These are phyloP conservation scores for Catamblyrhynchus diadema DNA, from an alignment of 2,797 vertebrate species.

Conservation along the genomic window DNA sequence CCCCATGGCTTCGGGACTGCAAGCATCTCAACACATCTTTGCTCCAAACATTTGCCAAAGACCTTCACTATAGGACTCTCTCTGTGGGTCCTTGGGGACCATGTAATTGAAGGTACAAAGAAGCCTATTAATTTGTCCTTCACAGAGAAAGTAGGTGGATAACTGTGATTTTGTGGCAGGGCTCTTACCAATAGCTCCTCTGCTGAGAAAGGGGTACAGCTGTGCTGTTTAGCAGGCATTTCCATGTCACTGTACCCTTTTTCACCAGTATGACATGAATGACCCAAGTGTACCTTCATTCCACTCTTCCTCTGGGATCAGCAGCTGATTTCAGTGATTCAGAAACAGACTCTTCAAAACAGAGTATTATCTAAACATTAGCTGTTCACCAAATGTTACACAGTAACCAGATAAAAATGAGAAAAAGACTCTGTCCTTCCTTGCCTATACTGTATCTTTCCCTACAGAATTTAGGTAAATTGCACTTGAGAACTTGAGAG, in stretches of 20 bases:
- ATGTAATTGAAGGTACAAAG: neutral
- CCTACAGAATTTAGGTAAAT: constrained; percentile 1
- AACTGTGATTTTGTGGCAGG: neutral
- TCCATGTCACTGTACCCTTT: neutral
- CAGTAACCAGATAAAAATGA: neutral
- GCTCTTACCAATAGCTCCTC: neutral
- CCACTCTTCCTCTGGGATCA: neutral
- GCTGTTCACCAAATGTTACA: neutral
- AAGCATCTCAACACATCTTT: neutral
- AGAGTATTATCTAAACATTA: neutral
- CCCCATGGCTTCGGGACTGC: neutral
- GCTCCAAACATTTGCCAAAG: neutral
- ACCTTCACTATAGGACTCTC: neutral
- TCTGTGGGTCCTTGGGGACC: neutral
- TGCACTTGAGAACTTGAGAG: neutral
- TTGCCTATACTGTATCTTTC: neutral
- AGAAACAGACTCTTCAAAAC: constrained; percentile 25
- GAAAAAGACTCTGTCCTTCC: neutral
- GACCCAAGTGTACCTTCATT: neutral
- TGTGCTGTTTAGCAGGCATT: neutral
- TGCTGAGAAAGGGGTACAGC: neutral
- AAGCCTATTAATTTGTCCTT: neutral
- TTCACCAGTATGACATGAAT: neutral
- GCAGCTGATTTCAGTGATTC: neutral
- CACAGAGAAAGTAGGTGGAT: neutral